Evolutionary conservation across 2,113 vertebrate species (phyloP), one percentile per base, ranked within the genome.

Genomic region (Crotalus horridus): DNA sequence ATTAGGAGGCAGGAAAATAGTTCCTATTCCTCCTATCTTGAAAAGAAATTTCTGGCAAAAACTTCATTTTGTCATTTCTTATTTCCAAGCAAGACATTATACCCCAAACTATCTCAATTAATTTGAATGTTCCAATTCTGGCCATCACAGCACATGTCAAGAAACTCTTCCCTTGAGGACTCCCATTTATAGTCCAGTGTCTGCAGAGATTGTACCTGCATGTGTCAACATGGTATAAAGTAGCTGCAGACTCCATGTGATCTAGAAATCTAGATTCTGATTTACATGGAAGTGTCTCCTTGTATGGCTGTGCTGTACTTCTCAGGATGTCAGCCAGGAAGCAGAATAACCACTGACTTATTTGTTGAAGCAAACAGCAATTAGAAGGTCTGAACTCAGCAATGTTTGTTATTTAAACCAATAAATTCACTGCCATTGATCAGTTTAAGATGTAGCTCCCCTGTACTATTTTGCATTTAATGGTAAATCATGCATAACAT

Each of bases 401-500:
- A 81, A 54, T 39, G 26, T 6, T 56, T 43, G 10, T 13, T 85
- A 46, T 29, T 46, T 86, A 15, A 48, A 91, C 23, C 33, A 58
- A 86, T 85, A 46, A 26, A 91, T 21, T 85, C 3, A 43, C 39
- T 43, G 55, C 17, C 23, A 46, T 43, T 13, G n/a, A 90, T 46
- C 20, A 15, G 10, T 81, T 43, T 85, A 24, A 85, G 13, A 43
- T 56, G 11, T 56, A 56, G 10, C 1, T 26, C 69, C 10, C 51
- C 81, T 91, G 43, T 81, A 43, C 20, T 1, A 56, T 20, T 58
- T 89, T 55, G 17, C 17, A 55, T 89, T 89, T 39, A 33, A 12
- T 88, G n/a, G 53, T 86, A 91, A 91, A 91, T 91, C 81, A 91
- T 86, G 39, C 39, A 58, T n/a, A 86, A 48, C 33, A n/a, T 54